Evolutionary conservation across 2,113 vertebrate genomes (phyloP), one percentile per base, ranked within the genome.

Genomic region (Lynx canadensis): DNA sequence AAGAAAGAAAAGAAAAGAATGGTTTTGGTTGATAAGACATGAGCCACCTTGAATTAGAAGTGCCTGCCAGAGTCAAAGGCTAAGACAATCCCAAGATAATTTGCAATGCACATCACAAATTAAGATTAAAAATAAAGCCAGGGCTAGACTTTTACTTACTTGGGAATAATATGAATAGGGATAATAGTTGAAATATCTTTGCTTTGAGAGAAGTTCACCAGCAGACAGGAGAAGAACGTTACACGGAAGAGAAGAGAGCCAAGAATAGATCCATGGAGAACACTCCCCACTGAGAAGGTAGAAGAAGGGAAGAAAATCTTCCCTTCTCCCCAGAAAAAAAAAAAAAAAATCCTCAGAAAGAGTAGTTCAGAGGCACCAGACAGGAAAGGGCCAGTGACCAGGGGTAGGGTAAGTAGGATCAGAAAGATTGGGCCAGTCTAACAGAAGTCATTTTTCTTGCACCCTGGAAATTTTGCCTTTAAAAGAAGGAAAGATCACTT

Each of bases 101-200:
- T 88, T 81, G 13, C 71, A 74, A 69, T 69, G 38, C 69, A 84
- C 0, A 48, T 71, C 14, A 68, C 45, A 50, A 92, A 41, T 85
- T 57, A 83, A 78, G 86, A 66, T 8, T 11, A 50, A 65, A 92
- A 88, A 92, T 91, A 57, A 92, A 94, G 3, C 52, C 36, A 68
- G 52, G 83, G n/a, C 6, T 92, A 78, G 48, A 80, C 63, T 87
- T 92, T 87, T 68, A 41, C 33, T 88, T 91, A 71, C 21, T 66
- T 48, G 31, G 19, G 16, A 91, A 89, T 63, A 85, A 14, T 76
- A 31, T 79, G 50, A 81, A 85, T 66, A 33, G 15, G 21, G 29
- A 27, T 68, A 65, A 36, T 81, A 65, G 5, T 82, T 76, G 50
- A 38, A 63, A n/a, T 60, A 23, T 60, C n/a, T 90, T 89, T 93